Evolutionary conservation across 2,797 vertebrate species (phyloP), one percentile per base, ranked within the genome.

Genomic region (Poliocrania exsul): DNA sequence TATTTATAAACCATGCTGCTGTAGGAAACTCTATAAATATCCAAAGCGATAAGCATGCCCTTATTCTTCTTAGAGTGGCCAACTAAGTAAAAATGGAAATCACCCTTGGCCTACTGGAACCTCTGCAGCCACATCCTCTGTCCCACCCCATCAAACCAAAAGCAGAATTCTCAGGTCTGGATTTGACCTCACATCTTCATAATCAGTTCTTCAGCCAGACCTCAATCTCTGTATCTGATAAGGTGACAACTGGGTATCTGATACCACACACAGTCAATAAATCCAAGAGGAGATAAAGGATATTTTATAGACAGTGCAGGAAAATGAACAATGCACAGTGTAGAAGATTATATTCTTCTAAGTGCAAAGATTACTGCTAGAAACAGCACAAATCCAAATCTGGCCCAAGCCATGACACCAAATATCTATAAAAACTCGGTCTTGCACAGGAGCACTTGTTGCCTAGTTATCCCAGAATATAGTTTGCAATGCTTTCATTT

Each of bases 21-120:
- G 50, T 73, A 69, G 69, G 86, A 92, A 95, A 62, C 10, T 23
- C 79, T 95, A 93, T 95, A 93, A 95, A 95, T 93, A 96, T 35
- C 62, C 62, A 56, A 38, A 64, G 54, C 0, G 51, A 90, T 86
- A 96, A 90, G 70, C 11, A 1, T 19, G 51, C 8, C 25, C 28
- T 90, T 58, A 60, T 37, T 90, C 62, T 75, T 75, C 20, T 13
- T 44, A 20, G 54, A 64, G 40, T 29, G 11, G 33, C 37, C 72
- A 91, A n/a, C 28, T 51, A 69, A 79, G 58, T 57, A 90, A 92
- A 92, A 81, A 64, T 42, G 85, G 58, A 93, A 93, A 88, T 81
- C 54, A 90, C 38, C 51, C 29, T 92, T 91, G 78, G 57, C 57
- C 57, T 78, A n/a, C 38, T 92, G 66, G 75, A 82, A 86, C 44